A percentile compares a stretch with the other conserved stretches of the same genome.
Conservation (phyloP, 2,113 vertebrate species). For the Syngnathus typhle region DNA sequence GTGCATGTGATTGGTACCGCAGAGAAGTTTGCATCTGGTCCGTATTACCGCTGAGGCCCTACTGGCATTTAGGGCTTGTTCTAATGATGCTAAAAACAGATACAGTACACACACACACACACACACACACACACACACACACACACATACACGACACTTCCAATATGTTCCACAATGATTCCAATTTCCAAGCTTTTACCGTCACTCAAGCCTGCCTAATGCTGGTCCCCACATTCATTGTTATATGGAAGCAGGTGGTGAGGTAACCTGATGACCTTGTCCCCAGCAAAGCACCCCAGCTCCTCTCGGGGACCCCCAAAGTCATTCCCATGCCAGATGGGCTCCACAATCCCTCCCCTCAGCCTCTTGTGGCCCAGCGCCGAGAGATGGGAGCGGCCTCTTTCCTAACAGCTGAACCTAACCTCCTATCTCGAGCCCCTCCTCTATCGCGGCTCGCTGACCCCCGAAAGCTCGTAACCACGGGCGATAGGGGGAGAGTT, state of each 20-base stretch:
- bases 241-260: conserved; percentile 1
- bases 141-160: no score
- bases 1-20: conserved; percentile 18
- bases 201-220: conserved; percentile 4
- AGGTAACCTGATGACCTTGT: conserved; percentile 9
- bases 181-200: conserved; percentile 12
- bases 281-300: conserved; percentile 9
- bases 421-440: neutral
- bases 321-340: conserved; percentile 8
- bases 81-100: conserved; percentile 61
- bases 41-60: conserved; percentile 48
- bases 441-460: neutral
- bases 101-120: conserved; percentile 26
- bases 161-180: conserved; percentile 33
- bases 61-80: conserved; percentile 45
- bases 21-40: conserved; percentile 61
- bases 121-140: conserved; percentile 16
- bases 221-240: neutral
- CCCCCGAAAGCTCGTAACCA: neutral
- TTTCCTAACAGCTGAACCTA: neutral
- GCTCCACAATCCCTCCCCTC: conserved; percentile 2
- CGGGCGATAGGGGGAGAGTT: neutral
- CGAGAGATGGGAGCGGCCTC: neutral
- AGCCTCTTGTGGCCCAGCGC: neutral
- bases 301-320: conserved; percentile 8